Conservation (phyloP, 2,888 invertebrate species). For the Synanthedon tipuliformis region DNA sequence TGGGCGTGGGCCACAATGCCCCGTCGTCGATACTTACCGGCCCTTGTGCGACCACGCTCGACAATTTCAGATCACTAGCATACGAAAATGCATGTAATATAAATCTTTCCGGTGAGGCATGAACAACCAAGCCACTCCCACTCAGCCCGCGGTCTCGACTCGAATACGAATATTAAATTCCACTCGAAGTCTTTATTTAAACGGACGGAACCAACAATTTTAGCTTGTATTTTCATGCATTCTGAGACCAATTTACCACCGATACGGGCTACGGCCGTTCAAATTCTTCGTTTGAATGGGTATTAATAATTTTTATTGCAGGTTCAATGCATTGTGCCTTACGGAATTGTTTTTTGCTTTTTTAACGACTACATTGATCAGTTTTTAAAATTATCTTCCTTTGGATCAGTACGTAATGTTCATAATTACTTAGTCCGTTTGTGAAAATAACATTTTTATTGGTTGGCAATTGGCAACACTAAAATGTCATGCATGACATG, state of each 20-base stretch:
- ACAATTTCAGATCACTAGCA: slow-evolving; percentile 67
- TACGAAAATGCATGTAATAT: slow-evolving; percentile 68
- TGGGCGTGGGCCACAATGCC: slow-evolving; percentile 62
- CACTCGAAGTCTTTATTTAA: slow-evolving; percentile 61
- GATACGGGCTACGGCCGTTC: slow-evolving; percentile 15
- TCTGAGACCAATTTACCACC: slow-evolving; percentile 35
- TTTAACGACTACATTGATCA: slow-evolving; percentile 50
- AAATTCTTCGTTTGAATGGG: slow-evolving; percentile 46
- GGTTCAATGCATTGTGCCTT: slow-evolving; percentile 54
- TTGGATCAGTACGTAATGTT: slow-evolving; percentile 36
- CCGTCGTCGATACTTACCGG: slow-evolving; percentile 17
- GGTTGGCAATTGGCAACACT: too few species aligned
- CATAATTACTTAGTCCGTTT: slow-evolving; percentile 28
- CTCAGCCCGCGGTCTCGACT: slow-evolving; percentile 48
- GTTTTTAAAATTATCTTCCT: slow-evolving; percentile 44
- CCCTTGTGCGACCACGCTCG: slow-evolving; percentile 26
- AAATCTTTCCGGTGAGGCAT: slow-evolving; percentile 69
- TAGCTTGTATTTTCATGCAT: slow-evolving; percentile 41
- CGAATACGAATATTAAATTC: slow-evolving; percentile 68
- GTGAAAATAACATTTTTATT: slow-evolving; percentile 12
- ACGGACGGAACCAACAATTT: slow-evolving; percentile 37
- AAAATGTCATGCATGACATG: too few species aligned
- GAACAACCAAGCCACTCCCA: slow-evolving; percentile 65
- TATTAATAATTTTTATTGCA: slow-evolving; percentile 67
- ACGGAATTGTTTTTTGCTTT: slow-evolving; percentile 34